These are phyloP conservation scores for Melierax canorus DNA, from an alignment of 2,113 vertebrate species.

Conservation along the genomic window DNA sequence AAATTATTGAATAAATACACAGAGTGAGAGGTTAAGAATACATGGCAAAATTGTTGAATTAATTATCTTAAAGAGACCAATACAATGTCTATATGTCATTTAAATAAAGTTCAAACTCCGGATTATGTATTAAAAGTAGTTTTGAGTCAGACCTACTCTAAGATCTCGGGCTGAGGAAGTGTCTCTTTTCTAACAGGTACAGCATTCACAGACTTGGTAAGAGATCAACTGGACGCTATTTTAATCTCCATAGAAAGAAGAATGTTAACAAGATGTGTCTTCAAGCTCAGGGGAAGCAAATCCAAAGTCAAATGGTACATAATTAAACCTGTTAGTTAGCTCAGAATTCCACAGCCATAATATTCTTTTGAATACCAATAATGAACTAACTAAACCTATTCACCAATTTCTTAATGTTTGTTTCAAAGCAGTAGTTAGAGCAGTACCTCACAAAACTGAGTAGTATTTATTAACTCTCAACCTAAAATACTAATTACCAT, in stretches of 20 bases:
- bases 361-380: not conserved
- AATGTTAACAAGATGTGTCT: not conserved
- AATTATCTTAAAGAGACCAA: not conserved
- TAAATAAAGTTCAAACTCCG: not conserved
- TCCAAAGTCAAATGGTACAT: not conserved
- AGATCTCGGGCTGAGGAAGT: not conserved
- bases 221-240: not conserved
- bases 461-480: not conserved
- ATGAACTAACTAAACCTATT: not conserved
- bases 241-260: not conserved
- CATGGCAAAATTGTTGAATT: not conserved
- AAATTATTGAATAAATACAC: not conserved
- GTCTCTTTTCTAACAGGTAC: not conserved
- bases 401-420: not conserved
- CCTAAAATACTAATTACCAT: not conserved
- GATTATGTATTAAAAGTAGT: not conserved
- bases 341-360: not conserved
- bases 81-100: not conserved
- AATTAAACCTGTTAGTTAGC: not conserved
- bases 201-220: not conserved
- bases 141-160: not conserved
- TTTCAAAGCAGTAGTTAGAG: not conserved
- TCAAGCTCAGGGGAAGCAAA: not conserved
- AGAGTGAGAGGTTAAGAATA: not conserved
- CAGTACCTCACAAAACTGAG: not conserved